phyloP scores from a whole-genome alignment of 2,888 invertebrate genomes.

The Ceraclea dissimilis region DNA sequence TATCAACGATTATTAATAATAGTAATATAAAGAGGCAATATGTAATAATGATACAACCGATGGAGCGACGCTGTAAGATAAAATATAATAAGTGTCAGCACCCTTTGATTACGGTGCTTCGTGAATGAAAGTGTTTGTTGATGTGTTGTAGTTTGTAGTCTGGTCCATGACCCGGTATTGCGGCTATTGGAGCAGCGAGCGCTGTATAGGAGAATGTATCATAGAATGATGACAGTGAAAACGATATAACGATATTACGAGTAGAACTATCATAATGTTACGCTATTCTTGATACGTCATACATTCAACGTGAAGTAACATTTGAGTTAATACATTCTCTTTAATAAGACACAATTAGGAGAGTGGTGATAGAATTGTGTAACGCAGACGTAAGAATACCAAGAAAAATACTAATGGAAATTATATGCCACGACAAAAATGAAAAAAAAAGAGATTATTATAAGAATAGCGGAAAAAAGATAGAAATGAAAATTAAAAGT shows the following conservation, averaged over 20 bases:
- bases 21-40: neutral
- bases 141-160: neutral
- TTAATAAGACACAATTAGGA: too few species aligned
- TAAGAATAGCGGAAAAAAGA: too few species aligned
- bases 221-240: constrained; percentile 1
- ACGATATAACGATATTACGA: neutral
- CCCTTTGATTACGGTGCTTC: neutral
- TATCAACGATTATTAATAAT: neutral
- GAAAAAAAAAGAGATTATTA: too few species aligned
- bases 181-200: constrained; percentile 1
- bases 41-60: neutral
- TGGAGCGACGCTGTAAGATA: neutral
- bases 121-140: neutral
- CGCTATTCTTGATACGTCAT: too few species aligned
- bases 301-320: too few species aligned
- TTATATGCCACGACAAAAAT: too few species aligned
- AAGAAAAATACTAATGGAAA: too few species aligned
- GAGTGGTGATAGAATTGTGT: too few species aligned
- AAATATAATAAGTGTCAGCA: neutral
- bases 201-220: neutral
- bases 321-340: too few species aligned
- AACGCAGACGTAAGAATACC: too few species aligned
- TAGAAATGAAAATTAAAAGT: too few species aligned
- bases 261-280: neutral
- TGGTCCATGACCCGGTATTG: constrained; percentile 3